Evolutionary conservation across 2,888 invertebrate species (phyloP).

Genomic region (Scotopteryx bipunctaria): DNA sequence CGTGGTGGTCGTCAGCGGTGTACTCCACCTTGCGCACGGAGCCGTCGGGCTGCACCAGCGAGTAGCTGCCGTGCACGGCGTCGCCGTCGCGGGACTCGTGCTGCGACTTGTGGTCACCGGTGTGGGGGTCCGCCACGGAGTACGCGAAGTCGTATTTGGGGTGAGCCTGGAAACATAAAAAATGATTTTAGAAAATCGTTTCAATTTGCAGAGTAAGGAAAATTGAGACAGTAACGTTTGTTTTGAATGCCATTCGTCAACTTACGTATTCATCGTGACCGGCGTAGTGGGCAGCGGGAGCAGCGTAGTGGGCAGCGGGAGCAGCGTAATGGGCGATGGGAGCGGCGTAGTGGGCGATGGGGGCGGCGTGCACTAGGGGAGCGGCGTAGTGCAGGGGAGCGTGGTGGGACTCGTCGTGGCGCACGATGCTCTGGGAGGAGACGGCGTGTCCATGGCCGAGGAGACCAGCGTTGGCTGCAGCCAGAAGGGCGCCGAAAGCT

Average conservation of each 20-base stretch:
- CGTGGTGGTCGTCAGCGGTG: constrained; percentile 56
- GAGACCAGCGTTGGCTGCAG: constrained; percentile 72
- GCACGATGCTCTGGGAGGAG: constrained; percentile 65
- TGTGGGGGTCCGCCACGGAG: constrained; percentile 81
- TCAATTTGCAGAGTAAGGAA: neutral
- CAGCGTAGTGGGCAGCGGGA: constrained; percentile 41
- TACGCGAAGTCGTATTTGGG: constrained; percentile 77
- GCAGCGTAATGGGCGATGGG: constrained; percentile 42
- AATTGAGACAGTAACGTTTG: neutral
- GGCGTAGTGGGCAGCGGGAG: constrained; percentile 43
- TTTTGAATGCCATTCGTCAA: neutral
- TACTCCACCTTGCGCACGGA: constrained; percentile 79
- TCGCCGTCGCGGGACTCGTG: constrained; percentile 80
- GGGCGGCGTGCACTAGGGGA: constrained; percentile 41
- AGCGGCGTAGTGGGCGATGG: constrained; percentile 42
- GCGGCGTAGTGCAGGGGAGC: constrained; percentile 39
- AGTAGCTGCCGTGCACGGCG: constrained; percentile 84
- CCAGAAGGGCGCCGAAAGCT: constrained; percentile 65
- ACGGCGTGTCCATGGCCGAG: constrained; percentile 56
- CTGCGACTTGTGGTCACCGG: constrained; percentile 83
- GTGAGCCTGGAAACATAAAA: constrained; percentile 51
- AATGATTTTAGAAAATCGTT: neutral
- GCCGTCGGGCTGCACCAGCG: constrained; percentile 78
- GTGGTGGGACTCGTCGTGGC: constrained; percentile 56
- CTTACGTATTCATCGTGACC: constrained; percentile 49